phyloP scores from a whole-genome alignment of 1,140 invertebrate genomes.

The Asobara japonica region DNA sequence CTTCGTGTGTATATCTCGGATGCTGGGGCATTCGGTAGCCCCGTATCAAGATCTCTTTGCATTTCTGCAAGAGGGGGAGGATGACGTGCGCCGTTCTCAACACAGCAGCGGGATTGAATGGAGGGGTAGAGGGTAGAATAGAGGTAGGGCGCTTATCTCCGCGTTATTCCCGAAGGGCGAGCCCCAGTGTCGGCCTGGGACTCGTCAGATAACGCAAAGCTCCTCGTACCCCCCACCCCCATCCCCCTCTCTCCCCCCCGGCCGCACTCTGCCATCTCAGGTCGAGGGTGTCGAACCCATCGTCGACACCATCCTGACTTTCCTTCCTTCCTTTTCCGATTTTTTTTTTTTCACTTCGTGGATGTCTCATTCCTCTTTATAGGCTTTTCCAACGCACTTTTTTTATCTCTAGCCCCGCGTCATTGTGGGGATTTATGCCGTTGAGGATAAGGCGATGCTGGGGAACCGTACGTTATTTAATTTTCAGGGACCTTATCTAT shows the following conservation, averaged over 20 bases:
- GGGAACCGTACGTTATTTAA: constrained; percentile 24
- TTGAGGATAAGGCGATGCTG: background rate
- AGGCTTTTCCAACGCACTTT: background rate
- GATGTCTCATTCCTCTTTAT: background rate
- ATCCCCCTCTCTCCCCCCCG: background rate
- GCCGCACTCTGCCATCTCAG: background rate
- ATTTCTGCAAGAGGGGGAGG: constrained; percentile 54
- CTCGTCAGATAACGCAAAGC: constrained; percentile 60
- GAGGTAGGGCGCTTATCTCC: constrained; percentile 58
- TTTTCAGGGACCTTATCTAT: constrained; percentile 25
- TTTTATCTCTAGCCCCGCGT: background rate
- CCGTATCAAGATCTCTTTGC: constrained; percentile 66
- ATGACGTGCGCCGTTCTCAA: constrained; percentile 26
- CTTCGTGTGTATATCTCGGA: constrained; percentile 23
- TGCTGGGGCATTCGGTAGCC: constrained; percentile 45
- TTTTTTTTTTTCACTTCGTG: background rate
- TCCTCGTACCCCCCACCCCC: constrained; percentile 41
- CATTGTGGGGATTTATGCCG: background rate
- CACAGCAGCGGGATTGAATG: constrained; percentile 30
- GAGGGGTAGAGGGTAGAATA: constrained; percentile 21
- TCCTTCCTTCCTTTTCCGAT: background rate
- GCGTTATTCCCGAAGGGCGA: constrained; percentile 64
- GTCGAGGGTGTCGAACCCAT: constrained; percentile 56
- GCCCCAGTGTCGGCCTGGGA: constrained; percentile 59
- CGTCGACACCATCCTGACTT: constrained; percentile 32